Evolutionary conservation across 1,140 invertebrate species (phyloP).

Genomic region (Bombus waltoni): DNA sequence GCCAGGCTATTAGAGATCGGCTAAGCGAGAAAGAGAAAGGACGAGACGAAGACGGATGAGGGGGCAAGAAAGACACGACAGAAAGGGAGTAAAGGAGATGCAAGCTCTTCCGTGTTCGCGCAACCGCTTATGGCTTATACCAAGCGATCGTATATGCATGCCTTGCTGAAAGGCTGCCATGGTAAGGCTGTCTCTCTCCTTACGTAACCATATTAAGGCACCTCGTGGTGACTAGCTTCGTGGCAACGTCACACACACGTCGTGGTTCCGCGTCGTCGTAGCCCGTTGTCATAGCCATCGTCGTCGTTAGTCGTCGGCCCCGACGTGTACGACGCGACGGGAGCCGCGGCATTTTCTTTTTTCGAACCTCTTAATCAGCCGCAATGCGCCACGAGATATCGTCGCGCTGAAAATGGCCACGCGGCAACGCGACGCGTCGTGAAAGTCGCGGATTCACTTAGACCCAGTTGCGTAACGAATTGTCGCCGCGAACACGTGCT

Average conservation of each 20-base stretch:
- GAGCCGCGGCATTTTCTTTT: slow-evolving; percentile 18
- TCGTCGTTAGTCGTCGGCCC: neutral
- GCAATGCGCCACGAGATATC: neutral
- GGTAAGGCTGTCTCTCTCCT: slow-evolving; percentile 63
- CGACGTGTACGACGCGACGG: no score
- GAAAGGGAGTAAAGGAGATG: slow-evolving; percentile 38
- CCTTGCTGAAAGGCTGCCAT: slow-evolving; percentile 54
- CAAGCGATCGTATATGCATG: slow-evolving; percentile 54
- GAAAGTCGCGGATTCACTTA: slow-evolving; percentile 41
- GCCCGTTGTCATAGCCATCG: neutral
- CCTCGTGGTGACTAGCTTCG: slow-evolving; percentile 37
- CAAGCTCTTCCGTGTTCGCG: slow-evolving; percentile 74
- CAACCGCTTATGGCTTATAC: slow-evolving; percentile 70
- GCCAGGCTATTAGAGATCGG: neutral
- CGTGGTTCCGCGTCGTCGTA: neutral
- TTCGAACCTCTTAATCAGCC: slow-evolving; percentile 29
- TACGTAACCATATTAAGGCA: slow-evolving; percentile 73
- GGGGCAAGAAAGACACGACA: neutral
- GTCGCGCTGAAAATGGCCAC: neutral
- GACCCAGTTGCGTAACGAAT: slow-evolving; percentile 22
- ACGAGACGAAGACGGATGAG: neutral
- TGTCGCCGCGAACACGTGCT: slow-evolving; percentile 1
- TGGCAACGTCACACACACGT: slow-evolving; percentile 1
- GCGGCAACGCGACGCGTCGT: neutral
- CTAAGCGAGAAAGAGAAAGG: neutral